phyloP scores from a whole-genome alignment of 2,888 invertebrate species.

The Nymphalis urticae region DNA sequence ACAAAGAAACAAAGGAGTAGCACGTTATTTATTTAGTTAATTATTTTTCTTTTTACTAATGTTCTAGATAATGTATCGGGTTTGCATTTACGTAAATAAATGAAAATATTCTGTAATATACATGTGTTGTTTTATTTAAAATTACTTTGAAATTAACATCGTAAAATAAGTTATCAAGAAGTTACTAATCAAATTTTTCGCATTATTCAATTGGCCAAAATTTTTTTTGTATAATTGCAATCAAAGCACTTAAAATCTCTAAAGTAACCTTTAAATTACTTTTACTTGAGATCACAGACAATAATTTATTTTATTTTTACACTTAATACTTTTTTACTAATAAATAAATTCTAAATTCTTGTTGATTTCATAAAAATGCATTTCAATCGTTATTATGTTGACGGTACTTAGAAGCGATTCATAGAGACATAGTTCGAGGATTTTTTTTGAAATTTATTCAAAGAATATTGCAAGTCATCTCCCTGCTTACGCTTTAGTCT shows the following conservation, averaged over 20 bases:
- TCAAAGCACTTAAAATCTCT: slow-evolving; percentile 1
- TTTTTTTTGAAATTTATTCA: too few species aligned
- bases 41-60: slow-evolving; percentile 35
- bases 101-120: slow-evolving; percentile 19
- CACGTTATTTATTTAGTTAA: slow-evolving; percentile 44
- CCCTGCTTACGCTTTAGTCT: too few species aligned
- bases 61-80: slow-evolving; percentile 28
- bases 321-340: slow-evolving; percentile 13
- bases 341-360: slow-evolving; percentile 1
- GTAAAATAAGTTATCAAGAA: slow-evolving; percentile 7
- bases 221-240: neutral
- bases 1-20: slow-evolving; percentile 52
- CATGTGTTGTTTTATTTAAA: slow-evolving; percentile 18
- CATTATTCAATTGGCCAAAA: neutral
- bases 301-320: slow-evolving; percentile 11
- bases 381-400: too few species aligned
- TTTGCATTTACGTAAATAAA: slow-evolving; percentile 40
- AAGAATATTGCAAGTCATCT: too few species aligned
- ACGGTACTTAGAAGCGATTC: too few species aligned
- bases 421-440: too few species aligned
- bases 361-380: neutral
- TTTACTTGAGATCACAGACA: slow-evolving; percentile 31
- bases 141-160: slow-evolving; percentile 6
- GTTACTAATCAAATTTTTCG: slow-evolving; percentile 7
- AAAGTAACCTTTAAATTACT: neutral